Evolutionary conservation across 2,888 invertebrate species (phyloP).

Genomic region (Volucella bombylans): DNA sequence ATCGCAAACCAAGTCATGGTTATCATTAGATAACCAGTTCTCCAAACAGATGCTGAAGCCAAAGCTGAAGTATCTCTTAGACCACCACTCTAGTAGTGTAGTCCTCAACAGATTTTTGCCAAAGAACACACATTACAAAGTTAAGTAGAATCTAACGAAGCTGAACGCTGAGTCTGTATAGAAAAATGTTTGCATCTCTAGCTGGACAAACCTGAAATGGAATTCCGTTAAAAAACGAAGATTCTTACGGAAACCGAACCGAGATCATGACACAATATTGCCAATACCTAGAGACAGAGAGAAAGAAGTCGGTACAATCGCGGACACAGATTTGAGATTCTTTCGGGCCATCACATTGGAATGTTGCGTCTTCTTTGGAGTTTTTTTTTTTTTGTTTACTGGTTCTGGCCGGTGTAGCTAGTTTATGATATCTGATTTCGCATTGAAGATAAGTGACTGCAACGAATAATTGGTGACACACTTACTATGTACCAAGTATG

Average conservation of each 20-base stretch:
- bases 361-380: conserved; percentile 18
- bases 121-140: conserved; percentile 12
- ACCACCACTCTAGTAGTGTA: background rate
- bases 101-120: conserved; percentile 35
- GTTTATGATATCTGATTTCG: conserved; percentile 65
- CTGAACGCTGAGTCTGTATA: too few relatives aligned
- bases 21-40: conserved; percentile 57
- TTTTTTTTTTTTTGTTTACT: background rate
- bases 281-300: background rate
- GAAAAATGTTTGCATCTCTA: conserved; percentile 9
- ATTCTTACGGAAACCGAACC: conserved; percentile 67
- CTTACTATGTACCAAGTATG: conserved; percentile 36
- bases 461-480: conserved; percentile 47
- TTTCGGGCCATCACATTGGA: conserved; percentile 46
- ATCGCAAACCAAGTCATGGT: conserved; percentile 35
- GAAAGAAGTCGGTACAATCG: conserved; percentile 46
- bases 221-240: conserved; percentile 61
- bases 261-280: conserved; percentile 65
- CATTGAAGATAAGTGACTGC: conserved; percentile 57
- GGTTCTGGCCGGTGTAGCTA: conserved; percentile 39
- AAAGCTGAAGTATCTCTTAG: background rate
- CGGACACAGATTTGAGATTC: conserved; percentile 59
- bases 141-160: too few relatives aligned
- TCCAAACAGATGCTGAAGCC: background rate
- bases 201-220: conserved; percentile 66